Evolutionary conservation across 2,888 invertebrate genomes (phyloP), one percentile per base, ranked within the genome.

Genomic region (Leptopilina myrica): DNA sequence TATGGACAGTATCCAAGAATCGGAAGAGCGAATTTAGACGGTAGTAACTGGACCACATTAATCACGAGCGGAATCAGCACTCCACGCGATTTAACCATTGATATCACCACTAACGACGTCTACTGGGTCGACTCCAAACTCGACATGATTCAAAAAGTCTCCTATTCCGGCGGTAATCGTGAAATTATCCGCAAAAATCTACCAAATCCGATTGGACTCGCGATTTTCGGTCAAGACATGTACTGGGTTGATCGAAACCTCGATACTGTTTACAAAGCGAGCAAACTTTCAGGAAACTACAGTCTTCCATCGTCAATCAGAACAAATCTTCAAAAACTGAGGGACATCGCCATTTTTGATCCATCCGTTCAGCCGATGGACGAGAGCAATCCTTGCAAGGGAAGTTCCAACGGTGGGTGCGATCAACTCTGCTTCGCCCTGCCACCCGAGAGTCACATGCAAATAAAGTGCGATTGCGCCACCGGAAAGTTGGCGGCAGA

Each of bases 81-180:
- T 86, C 99, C 99, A 0, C 93, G 96, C 80, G 98, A 98, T 91
- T 92, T 99, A 49, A 97, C 98, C 0, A 95, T 99, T 40, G 99
- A 99, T 89, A 96, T 97, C 94, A 92, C 95, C 65, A 98, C 98
- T 0, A 97, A 99, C 88, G 98, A 99, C 90, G 96, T 99, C 0
- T 99, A 97, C 91, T 99, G 99, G 99, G 98, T 98, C 0, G 99
- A 99, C 91, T 97, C 98, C 0, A 96, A 96, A 90, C 93, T 98
- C 46, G 99, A 99, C 89, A 97, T 96, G 87, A 98, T 99, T 79
- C 98, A 98, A 90, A 97, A 96, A 91, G 95, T 98, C n/a, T 95
- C 96, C 0, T 97, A 95, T 90, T 95, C 93, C 49, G 97, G 97
- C 1, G 96, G 95, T 1, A 96, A 95, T 87, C 93, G 97, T 82